Evolutionary conservation across 2,113 vertebrate genomes (phyloP).

Genomic region (Entosphenus tridentatus): DNA sequence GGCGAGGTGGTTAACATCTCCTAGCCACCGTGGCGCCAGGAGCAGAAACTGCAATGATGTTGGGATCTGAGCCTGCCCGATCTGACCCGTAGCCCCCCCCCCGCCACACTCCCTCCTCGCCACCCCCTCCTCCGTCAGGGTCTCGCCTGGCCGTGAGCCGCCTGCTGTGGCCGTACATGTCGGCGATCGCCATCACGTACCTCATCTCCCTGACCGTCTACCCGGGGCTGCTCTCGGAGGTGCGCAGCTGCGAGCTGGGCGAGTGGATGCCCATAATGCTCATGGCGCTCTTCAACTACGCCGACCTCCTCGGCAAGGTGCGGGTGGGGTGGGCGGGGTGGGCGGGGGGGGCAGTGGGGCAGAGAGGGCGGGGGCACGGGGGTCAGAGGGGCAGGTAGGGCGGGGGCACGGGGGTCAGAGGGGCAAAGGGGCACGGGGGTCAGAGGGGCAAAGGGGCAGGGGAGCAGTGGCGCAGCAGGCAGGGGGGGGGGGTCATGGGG

Average conservation of each 20-base stretch:
- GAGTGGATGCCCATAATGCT: constrained; percentile 94
- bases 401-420: too few species aligned
- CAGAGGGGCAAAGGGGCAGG: too few species aligned
- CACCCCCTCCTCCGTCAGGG: not conserved
- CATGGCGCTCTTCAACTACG: constrained; percentile 98
- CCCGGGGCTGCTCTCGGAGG: constrained; percentile 78
- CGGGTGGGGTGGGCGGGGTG: constrained; percentile 10
- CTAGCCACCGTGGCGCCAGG: too few species aligned
- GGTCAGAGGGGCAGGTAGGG: too few species aligned
- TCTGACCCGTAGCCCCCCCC: too few species aligned
- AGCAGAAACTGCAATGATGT: too few species aligned
- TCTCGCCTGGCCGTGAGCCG: constrained; percentile 62
- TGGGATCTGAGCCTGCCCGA: too few species aligned
- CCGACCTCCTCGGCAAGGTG: constrained; percentile 92
- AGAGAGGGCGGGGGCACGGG: too few species aligned
- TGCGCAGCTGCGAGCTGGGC: constrained; percentile 48
- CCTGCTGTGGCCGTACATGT: constrained; percentile 89
- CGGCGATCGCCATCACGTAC: constrained; percentile 80
- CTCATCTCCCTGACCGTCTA: constrained; percentile 93
- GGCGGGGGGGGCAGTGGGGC: too few species aligned
- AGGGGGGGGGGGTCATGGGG: not conserved
- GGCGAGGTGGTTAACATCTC: too few species aligned
- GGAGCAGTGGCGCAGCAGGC: too few species aligned
- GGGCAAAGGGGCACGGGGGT: too few species aligned
- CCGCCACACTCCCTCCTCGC: not conserved